Base-by-base conservation (phyloP, 2,113 vertebrate genomes). In the Bufo gargarizans region DNA sequence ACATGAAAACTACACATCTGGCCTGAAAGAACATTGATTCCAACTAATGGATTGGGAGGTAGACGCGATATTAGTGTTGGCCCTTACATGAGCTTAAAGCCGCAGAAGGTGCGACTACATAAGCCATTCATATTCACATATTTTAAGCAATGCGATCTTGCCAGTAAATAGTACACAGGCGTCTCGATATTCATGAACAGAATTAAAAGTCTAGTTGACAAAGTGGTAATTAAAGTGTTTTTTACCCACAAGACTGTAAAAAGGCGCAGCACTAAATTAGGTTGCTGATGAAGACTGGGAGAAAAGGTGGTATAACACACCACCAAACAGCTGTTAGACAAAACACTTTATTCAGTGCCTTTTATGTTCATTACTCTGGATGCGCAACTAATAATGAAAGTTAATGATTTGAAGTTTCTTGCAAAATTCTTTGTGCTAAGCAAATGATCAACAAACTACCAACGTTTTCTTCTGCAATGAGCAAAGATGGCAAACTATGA, bases 1-100 rank as follows among this genome's bases (percentile, higher is more conserved):
- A 79, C 71, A 56, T 22, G 93, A 95, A 95, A 95, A 94, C 95
- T 94, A 93, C 94, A 95, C 94, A 93, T 95, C 93, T 95, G 93
- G 93, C 94, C 94, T 90, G 93, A 93, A 93, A 93, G 92, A 92
- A 53, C 65, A 80, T 67, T 20, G 20, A 85, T 20, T 5, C 9
- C 81, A 67, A 43, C 3, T 58, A 80, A 13, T 17, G 3, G 58
- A 61, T 82, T 43, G 12, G 6, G n/a, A 78, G 5, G 2, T 4
- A 56, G 0, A 77, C 74, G 53, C 6, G n/a, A 50, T 20, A 55
- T 55, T 45, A 12, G 10, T 0, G 1, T 2, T 6, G 22, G 19
- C 13, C 19, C 0, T 59, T n/a, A 47, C 55, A 4, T 6, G 11
- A 55, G n/a, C 77, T 56, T 13, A 4, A 58, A 45, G 69, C 33